A percentile compares a stretch with the other conserved stretches of the same genome.
Evolutionary conservation across 2,888 invertebrate species (phyloP).

Genomic region (Mycalesis mineus): DNA sequence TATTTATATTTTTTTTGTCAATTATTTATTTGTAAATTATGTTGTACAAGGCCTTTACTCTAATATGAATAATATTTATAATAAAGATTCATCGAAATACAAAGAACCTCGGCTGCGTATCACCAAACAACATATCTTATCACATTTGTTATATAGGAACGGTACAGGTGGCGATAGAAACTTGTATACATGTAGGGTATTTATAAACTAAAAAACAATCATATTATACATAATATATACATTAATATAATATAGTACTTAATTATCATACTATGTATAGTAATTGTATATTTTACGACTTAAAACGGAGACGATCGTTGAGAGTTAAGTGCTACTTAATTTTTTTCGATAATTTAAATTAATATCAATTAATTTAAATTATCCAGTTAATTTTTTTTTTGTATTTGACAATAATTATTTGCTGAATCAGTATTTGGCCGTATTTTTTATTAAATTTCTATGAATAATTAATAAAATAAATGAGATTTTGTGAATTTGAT

Average conservation of each 20-base stretch:
- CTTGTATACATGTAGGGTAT: conserved; percentile 5
- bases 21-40: too few species aligned
- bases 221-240: background rate
- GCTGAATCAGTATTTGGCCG: background rate
- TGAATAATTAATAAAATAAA: background rate
- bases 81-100: too few species aligned
- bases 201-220: background rate
- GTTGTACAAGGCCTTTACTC: too few species aligned
- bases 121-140: background rate
- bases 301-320: background rate
- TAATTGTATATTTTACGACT: background rate
- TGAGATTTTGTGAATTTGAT: conserved; percentile 2
- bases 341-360: background rate
- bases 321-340: background rate
- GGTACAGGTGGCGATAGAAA: conserved; percentile 12
- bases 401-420: background rate
- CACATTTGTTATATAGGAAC: conserved; percentile 12
- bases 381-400: background rate
- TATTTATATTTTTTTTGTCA: background rate
- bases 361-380: background rate
- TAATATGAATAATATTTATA: too few species aligned
- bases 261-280: background rate
- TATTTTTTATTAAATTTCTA: background rate
- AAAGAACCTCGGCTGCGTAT: background rate
- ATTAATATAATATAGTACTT: conserved; percentile 5